Evolutionary conservation across 2,797 vertebrate species (phyloP), one percentile per base, ranked within the genome.

Genomic region (Syndactyla subalaris): DNA sequence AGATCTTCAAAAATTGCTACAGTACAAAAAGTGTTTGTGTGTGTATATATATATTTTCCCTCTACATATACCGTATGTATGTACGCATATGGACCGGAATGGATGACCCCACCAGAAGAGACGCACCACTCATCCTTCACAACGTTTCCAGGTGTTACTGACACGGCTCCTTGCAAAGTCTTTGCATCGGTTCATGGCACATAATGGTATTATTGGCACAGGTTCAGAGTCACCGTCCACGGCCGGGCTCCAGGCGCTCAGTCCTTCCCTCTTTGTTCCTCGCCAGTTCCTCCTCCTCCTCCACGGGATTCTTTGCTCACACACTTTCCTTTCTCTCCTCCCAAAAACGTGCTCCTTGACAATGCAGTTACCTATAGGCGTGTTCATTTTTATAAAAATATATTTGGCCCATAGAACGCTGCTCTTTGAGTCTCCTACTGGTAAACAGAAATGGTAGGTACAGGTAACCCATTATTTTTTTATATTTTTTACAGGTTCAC

Each of bases 131-230:
- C 92, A 61, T 88, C 81, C 92, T 95, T 96, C 72, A 78, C 80
- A 52, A 72, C 54, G 51, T 73, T 83, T 91, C 95, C 55, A 84
- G 74, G 45, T 16, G 32, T 85, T 94, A 76, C 52, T 86, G 46
- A 67, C 97, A 91, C 61, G 78, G 94, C 96, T 96, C 70, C 92
- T 89, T 32, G 43, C 90, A 81, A 92, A 95, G 97, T 92, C 98
- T 97, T 96, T 96, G 94, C 97, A 97, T 98, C 98, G 95, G 98
- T 98, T 98, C 99, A 98, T 99, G 99, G 99, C 99, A 99, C 99
- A 99, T 99, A 99, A 98, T 98, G 99, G 99, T 99, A 98, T 99
- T 99, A 99, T 99, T 99, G 99, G 99, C 99, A 99, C 99, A 99
- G 99, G 99, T 99, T 99, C 99, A 97, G 98, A 98, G 98, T 98